Conservation (phyloP, 2,113 vertebrate genomes). For the Aphelocoma coerulescens region DNA sequence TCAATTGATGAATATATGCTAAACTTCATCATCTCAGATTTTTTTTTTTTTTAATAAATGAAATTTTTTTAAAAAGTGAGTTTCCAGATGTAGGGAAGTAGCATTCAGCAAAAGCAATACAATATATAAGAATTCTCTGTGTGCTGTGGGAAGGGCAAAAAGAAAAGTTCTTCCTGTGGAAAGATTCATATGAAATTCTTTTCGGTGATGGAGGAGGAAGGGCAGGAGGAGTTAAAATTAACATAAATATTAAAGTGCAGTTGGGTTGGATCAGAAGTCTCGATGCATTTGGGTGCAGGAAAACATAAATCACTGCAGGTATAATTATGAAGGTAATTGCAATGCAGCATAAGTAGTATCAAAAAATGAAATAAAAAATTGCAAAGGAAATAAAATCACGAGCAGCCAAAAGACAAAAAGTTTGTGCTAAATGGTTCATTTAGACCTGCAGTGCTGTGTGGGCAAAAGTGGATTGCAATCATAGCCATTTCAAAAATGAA, state of each 20-base stretch:
- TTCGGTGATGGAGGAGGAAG: not conserved
- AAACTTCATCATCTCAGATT: not conserved
- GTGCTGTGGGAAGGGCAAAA: not conserved
- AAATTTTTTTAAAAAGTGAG: too few species aligned
- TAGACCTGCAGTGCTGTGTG: constrained; percentile 74
- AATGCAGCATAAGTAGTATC: constrained; percentile 54
- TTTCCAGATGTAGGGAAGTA: not conserved
- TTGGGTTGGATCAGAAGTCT: constrained; percentile 65
- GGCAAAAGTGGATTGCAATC: constrained; percentile 79
- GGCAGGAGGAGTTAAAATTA: not conserved
- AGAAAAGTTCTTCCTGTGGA: not conserved
- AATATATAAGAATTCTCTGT: not conserved
- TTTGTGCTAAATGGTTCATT: constrained; percentile 77
- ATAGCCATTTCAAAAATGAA: constrained; percentile 75
- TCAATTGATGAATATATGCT: not conserved
- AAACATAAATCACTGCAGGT: constrained; percentile 72
- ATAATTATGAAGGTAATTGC: constrained; percentile 76
- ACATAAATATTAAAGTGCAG: constrained; percentile 42
- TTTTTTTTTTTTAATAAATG: not conserved
- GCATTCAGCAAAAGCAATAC: not conserved
- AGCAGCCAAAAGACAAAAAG: constrained; percentile 72
- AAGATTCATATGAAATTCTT: not conserved
- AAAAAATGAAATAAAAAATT: constrained; percentile 59
- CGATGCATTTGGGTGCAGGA: constrained; percentile 61
- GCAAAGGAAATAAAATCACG: constrained; percentile 73